Conservation (phyloP, 2,888 invertebrate species). For the Ormyrus rosae region DNA sequence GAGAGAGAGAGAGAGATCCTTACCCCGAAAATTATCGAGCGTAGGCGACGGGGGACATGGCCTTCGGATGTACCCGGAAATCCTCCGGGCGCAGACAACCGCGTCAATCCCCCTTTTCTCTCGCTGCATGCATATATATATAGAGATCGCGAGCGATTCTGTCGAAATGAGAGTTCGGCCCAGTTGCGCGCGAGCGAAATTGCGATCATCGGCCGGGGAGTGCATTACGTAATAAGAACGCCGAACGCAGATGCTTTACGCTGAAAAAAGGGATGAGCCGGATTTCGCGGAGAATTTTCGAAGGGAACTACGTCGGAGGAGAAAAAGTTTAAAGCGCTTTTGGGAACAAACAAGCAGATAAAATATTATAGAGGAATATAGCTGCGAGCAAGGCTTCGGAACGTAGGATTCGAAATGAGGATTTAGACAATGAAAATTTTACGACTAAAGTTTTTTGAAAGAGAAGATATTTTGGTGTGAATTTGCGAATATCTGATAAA, state of each 20-base stretch:
- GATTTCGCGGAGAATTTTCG: conserved; percentile 27
- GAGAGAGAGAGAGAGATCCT: conserved; percentile 24
- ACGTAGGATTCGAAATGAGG: not conserved
- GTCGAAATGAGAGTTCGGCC: conserved; percentile 51
- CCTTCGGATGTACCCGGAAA: conserved; percentile 42
- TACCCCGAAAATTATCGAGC: conserved; percentile 53
- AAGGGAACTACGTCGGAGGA: not conserved
- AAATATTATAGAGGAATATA: conserved; percentile 50
- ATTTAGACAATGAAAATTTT: conserved; percentile 8
- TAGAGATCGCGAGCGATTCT: conserved; percentile 29
- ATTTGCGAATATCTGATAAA: not conserved
- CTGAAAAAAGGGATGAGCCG: conserved; percentile 24
- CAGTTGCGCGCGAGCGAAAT: conserved; percentile 30
- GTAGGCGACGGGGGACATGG: conserved; percentile 52
- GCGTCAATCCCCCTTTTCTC: conserved; percentile 50
- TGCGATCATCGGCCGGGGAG: conserved; percentile 54
- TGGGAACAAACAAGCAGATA: conserved; percentile 54
- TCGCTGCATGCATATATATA: conserved; percentile 4
- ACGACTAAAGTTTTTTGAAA: conserved; percentile 1
- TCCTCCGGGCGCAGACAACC: conserved; percentile 40
- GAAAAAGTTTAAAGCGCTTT: conserved; percentile 50
- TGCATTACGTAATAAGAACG: conserved; percentile 57
- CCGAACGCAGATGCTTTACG: conserved; percentile 34
- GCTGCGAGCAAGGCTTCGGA: conserved; percentile 13
- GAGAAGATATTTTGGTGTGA: not conserved